Conservation (phyloP, 2,888 invertebrate species). For the Andrena flavipes region DNA sequence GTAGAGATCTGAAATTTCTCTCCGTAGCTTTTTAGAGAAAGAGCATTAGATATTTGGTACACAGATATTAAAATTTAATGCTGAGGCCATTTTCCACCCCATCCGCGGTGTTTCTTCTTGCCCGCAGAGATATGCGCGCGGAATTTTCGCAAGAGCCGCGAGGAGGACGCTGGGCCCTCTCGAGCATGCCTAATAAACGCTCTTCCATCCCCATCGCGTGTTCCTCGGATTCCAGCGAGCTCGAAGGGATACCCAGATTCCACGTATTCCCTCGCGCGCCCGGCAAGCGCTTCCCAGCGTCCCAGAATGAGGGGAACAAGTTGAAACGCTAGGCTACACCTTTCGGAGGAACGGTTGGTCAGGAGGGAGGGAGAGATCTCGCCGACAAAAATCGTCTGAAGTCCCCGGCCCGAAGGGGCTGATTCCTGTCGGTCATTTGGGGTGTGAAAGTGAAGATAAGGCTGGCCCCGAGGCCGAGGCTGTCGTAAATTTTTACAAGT, state of each 20-base stretch:
- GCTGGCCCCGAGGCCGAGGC: slow-evolving; percentile 38
- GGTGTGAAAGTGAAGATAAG: slow-evolving; percentile 74
- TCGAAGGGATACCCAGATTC: slow-evolving; percentile 67
- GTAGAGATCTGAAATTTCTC: too few relatives aligned
- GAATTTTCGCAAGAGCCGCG: slow-evolving; percentile 39
- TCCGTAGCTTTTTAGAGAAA: too few relatives aligned
- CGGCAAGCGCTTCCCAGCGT: slow-evolving; percentile 50
- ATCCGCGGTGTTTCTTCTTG: too few relatives aligned
- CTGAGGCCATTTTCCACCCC: too few relatives aligned
- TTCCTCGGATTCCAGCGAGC: slow-evolving; percentile 55
- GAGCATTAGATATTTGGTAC: too few relatives aligned
- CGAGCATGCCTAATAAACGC: slow-evolving; percentile 70
- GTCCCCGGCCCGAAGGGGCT: slow-evolving; percentile 60
- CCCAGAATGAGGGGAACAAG: slow-evolving; percentile 11
- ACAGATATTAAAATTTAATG: too few relatives aligned
- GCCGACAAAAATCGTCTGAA: slow-evolving; percentile 66
- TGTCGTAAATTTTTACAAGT: slow-evolving; percentile 72
- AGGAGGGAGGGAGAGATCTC: slow-evolving; percentile 1
- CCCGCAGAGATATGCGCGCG: slow-evolving; percentile 1
- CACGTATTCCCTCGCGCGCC: slow-evolving; percentile 31
- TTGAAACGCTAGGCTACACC: slow-evolving; percentile 45
- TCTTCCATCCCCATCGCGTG: slow-evolving; percentile 58
- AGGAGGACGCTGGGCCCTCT: slow-evolving; percentile 1
- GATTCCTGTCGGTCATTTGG: slow-evolving; percentile 74
- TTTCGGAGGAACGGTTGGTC: slow-evolving; percentile 34